A percentile compares a stretch with the other conserved stretches of the same genome.
Conservation (phyloP, 2,888 invertebrate genomes). For the Parnassius mnemosyne region DNA sequence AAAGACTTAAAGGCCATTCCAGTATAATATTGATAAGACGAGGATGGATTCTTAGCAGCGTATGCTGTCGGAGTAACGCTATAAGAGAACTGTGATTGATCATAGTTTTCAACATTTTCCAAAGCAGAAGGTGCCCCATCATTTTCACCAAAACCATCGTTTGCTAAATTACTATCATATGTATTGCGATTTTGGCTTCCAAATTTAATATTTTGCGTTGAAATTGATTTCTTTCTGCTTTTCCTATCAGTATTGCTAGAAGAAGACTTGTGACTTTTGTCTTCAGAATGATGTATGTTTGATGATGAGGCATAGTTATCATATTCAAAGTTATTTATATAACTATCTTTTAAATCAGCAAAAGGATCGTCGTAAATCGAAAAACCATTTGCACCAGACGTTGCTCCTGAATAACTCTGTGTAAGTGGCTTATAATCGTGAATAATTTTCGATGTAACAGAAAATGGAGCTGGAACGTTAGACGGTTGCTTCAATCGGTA, state of each 20-base stretch:
- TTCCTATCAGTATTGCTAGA: slow-evolving; percentile 44
- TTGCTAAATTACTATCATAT: slow-evolving; percentile 60
- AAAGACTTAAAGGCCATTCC: slow-evolving; percentile 63
- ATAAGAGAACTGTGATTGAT: slow-evolving; percentile 43
- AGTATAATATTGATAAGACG: slow-evolving; percentile 61
- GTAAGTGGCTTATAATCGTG: slow-evolving; percentile 59
- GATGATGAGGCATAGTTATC: slow-evolving; percentile 65
- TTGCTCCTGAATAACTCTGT: slow-evolving; percentile 43
- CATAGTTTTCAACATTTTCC: slow-evolving; percentile 47
- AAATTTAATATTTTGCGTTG: slow-evolving; percentile 70
- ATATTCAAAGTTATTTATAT: slow-evolving; percentile 58
- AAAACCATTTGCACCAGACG: slow-evolving; percentile 39
- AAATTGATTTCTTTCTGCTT: slow-evolving; percentile 66
- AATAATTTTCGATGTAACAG: slow-evolving; percentile 60
- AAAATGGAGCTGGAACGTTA: slow-evolving; percentile 55
- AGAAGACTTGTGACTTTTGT: slow-evolving; percentile 44
- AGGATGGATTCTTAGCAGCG: slow-evolving; percentile 58
- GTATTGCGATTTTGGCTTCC: slow-evolving; percentile 63
- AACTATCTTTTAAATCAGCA: slow-evolving; percentile 54
- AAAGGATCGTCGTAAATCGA: slow-evolving; percentile 58
- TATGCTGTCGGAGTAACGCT: slow-evolving; percentile 49
- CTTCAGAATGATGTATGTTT: slow-evolving; percentile 51
- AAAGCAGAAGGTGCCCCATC: slow-evolving; percentile 48
- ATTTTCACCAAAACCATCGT: slow-evolving; percentile 39
- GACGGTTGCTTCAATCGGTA: slow-evolving; percentile 44